A percentile compares a stretch with the other conserved stretches of the same genome.
phyloP scores from a whole-genome alignment of 2,888 invertebrate species.

The Campoplex capitator region DNA sequence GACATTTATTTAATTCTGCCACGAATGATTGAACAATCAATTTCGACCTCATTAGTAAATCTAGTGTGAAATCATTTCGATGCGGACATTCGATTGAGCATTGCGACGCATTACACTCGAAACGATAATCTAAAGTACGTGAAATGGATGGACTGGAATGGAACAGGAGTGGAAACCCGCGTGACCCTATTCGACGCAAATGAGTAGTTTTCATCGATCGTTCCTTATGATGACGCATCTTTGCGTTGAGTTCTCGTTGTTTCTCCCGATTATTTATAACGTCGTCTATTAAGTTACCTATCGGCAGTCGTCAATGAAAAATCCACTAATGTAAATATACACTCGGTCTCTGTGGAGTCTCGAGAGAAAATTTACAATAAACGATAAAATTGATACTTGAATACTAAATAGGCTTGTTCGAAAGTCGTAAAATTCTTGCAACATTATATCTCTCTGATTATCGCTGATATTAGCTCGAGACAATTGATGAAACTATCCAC shows the following conservation, averaged over 20 bases:
- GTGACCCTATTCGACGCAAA: constrained; percentile 7
- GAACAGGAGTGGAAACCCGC: constrained; percentile 22
- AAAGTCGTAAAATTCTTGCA: constrained; percentile 22
- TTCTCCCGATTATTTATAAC: not conserved
- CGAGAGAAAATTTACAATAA: not conserved
- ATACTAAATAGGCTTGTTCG: not conserved
- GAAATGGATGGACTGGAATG: constrained; percentile 62
- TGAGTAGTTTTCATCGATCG: constrained; percentile 44
- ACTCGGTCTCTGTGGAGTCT: not conserved
- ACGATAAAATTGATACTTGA: not conserved
- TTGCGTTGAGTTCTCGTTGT: constrained; percentile 13
- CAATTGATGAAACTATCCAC: constrained; percentile 21
- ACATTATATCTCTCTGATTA: constrained; percentile 26
- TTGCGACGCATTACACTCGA: not conserved
- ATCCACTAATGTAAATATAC: not conserved
- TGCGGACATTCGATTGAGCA: constrained; percentile 15
- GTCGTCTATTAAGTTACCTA: not conserved
- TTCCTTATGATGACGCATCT: constrained; percentile 21
- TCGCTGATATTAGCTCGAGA: constrained; percentile 18
- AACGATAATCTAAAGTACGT: constrained; percentile 7
- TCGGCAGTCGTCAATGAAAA: constrained; percentile 15
- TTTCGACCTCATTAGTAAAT: not conserved
- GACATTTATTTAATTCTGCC: not conserved
- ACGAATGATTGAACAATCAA: not conserved
- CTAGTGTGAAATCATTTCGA: not conserved